phyloP scores from a whole-genome alignment of 2,797 vertebrate genomes.

The Darevskia mixta region DNA sequence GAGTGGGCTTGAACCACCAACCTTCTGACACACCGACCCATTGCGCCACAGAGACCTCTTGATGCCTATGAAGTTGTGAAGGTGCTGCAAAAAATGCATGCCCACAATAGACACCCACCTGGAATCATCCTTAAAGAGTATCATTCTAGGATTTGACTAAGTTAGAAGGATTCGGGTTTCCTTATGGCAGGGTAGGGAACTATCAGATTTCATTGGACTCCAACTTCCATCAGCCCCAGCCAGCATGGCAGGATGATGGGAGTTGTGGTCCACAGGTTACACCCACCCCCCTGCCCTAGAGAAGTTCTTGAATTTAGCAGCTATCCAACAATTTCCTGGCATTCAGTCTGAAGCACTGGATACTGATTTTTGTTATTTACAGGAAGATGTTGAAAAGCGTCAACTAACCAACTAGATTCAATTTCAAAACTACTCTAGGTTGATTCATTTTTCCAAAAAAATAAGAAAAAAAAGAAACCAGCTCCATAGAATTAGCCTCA shows the following conservation, averaged over 20 bases:
- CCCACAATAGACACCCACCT: too few species aligned
- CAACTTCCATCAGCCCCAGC: background rate
- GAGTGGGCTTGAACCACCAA: too few species aligned
- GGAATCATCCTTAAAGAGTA: too few species aligned
- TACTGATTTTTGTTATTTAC: background rate
- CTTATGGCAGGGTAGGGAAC: too few species aligned
- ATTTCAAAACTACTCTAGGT: conserved; percentile 11
- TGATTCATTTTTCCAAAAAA: background rate
- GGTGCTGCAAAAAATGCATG: too few species aligned
- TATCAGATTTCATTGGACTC: background rate
- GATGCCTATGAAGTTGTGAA: too few species aligned
- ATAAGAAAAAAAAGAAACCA: accelerated
- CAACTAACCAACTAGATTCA: background rate
- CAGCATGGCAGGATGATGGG: background rate
- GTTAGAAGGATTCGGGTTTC: background rate
- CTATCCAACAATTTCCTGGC: background rate
- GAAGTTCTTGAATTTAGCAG: background rate
- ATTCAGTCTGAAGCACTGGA: background rate
- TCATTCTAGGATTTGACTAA: background rate
- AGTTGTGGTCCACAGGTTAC: background rate
- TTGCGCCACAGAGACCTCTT: too few species aligned
- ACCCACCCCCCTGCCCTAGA: background rate
- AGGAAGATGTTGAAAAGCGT: accelerated
- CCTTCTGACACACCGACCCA: too few species aligned
- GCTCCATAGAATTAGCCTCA: too few species aligned